These are phyloP conservation scores for Tiliacea citrago DNA, from an alignment of 2,888 invertebrate genomes.

Conservation along the genomic window DNA sequence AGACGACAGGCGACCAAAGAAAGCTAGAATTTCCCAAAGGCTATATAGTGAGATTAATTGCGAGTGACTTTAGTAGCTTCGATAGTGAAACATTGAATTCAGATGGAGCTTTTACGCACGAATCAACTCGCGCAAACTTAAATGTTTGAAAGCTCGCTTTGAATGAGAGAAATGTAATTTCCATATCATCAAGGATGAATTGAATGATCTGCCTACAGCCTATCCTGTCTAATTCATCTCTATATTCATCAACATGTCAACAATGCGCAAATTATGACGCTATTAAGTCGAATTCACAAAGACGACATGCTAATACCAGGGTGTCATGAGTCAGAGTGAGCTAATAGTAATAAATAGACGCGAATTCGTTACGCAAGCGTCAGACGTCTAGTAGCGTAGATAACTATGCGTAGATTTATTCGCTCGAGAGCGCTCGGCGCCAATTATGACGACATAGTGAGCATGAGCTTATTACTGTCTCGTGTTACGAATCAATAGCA, in stretches of 20 bases:
- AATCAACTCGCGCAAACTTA: not conserved
- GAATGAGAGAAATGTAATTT: constrained; percentile 8
- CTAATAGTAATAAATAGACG: constrained; percentile 63
- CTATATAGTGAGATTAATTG: constrained; percentile 27
- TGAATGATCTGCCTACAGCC: constrained; percentile 13
- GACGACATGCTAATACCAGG: constrained; percentile 57
- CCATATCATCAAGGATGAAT: constrained; percentile 4
- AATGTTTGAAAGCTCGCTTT: not conserved
- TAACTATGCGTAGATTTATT: constrained; percentile 64
- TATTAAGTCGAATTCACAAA: constrained; percentile 57
- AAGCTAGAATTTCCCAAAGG: constrained; percentile 49
- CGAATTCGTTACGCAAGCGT: constrained; percentile 63
- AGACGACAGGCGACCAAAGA: constrained; percentile 29
- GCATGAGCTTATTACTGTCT: constrained; percentile 48
- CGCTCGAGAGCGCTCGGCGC: constrained; percentile 60
- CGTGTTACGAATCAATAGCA: constrained; percentile 57
- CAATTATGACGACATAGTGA: constrained; percentile 62
- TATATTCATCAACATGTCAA: constrained; percentile 45
- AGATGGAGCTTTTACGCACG: constrained; percentile 25
- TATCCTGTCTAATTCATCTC: constrained; percentile 19
- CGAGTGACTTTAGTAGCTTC: constrained; percentile 2
- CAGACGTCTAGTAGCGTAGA: constrained; percentile 59
- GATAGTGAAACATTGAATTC: constrained; percentile 26
- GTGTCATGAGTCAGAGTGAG: constrained; percentile 58
- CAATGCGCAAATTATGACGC: constrained; percentile 50